Percentiles rank a stretch among this genome's conserved stretches.
phyloP scores from a whole-genome alignment of 2,888 invertebrate species.

The Stratiomys singularior region DNA sequence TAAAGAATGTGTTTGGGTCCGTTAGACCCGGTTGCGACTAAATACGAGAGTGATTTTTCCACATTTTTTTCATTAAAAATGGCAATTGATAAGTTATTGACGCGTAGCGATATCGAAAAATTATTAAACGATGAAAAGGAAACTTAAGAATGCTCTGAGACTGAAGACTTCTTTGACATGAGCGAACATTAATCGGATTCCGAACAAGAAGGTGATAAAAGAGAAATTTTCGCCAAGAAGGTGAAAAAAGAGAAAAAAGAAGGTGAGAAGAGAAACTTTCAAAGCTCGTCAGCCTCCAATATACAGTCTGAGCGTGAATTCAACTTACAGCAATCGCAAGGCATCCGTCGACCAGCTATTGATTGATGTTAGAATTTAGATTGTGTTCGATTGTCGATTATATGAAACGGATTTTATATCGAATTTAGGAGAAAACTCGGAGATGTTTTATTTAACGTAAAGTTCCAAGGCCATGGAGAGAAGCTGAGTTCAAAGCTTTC shows the following conservation, averaged over 20 bases:
- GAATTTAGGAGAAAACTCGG: no score
- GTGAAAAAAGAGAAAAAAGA: no score
- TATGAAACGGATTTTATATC: no score
- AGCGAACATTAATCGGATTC: constrained; percentile 21
- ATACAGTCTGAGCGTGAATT: no score
- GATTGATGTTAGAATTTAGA: no score
- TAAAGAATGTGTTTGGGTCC: not conserved
- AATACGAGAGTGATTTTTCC: not conserved
- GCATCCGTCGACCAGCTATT: no score
- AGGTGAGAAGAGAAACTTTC: not conserved
- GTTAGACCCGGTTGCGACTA: not conserved
- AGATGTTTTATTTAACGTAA: no score
- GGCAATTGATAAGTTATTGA: constrained; percentile 3
- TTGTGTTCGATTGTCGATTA: no score
- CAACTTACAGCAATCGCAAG: no score
- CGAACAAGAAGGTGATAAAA: not conserved
- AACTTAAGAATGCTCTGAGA: constrained; percentile 3
- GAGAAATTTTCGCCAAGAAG: no score
- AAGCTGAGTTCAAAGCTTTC: no score
- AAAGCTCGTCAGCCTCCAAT: not conserved
- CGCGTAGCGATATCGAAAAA: not conserved
- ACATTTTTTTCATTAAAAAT: not conserved
- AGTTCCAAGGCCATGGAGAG: no score
- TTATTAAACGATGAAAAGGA: not conserved
- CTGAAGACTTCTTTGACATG: not conserved